phyloP scores from a whole-genome alignment of 1,140 invertebrate genomes.

The Caerostris extrusa region DNA sequence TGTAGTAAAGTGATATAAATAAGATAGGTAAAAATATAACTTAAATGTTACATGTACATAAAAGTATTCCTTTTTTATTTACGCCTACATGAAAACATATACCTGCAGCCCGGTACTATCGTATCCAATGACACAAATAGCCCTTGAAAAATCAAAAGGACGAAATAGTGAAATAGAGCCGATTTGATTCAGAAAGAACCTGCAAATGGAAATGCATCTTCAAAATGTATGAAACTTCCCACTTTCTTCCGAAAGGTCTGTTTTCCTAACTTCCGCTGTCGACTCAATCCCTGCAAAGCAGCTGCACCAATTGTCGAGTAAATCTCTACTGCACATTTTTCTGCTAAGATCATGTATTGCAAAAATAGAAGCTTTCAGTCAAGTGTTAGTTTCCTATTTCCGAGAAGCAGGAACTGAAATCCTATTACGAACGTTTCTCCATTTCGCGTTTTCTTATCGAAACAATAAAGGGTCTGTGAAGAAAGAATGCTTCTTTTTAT shows the following conservation, averaged over 20 bases:
- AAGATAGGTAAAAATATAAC: too few relatives aligned
- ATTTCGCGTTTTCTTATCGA: slow-evolving; percentile 68
- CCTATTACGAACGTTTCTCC: slow-evolving; percentile 56
- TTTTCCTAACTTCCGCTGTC: slow-evolving; percentile 44
- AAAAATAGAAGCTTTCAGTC: slow-evolving; percentile 60
- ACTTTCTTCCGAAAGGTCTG: slow-evolving; percentile 4
- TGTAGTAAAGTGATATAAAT: too few relatives aligned
- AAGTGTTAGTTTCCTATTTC: slow-evolving; percentile 69
- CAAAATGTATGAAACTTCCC: slow-evolving; percentile 11
- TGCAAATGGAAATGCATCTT: slow-evolving; percentile 38
- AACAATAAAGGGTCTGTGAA: slow-evolving; percentile 60
- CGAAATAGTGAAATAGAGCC: not conserved
- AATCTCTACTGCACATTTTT: slow-evolving; percentile 58
- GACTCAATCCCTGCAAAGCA: not conserved
- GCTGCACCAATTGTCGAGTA: slow-evolving; percentile 60
- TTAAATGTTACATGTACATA: too few relatives aligned
- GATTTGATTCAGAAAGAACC: not conserved
- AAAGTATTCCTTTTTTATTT: too few relatives aligned
- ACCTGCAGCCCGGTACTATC: too few relatives aligned
- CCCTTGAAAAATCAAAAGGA: not conserved
- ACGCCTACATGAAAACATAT: too few relatives aligned
- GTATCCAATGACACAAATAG: not conserved
- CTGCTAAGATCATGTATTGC: slow-evolving; percentile 51
- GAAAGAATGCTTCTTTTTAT: slow-evolving; percentile 53
- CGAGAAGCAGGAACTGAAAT: slow-evolving; percentile 56